phyloP scores from a whole-genome alignment of 64 coral and sea anemone species.

The Pocillopora verrucosa region DNA sequence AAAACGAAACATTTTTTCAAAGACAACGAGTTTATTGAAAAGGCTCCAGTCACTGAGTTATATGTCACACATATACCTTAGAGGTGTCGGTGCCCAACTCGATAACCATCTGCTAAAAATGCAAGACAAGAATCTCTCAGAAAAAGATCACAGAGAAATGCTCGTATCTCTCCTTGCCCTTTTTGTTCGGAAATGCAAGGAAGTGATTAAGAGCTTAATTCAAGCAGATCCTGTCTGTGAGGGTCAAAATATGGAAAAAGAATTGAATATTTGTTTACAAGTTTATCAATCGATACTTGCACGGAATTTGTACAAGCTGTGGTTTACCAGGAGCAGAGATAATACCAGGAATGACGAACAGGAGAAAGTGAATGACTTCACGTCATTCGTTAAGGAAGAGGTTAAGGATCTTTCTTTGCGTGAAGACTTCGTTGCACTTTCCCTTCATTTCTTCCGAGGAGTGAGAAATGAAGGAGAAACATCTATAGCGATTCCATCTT shows the following conservation, averaged over 20 bases:
- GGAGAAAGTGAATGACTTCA: slow-evolving; percentile 17
- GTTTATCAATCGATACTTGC: slow-evolving; percentile 72
- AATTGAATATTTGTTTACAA: slow-evolving; percentile 33
- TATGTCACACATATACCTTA: slow-evolving; percentile 30
- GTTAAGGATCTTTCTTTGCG: not conserved
- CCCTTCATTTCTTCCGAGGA: slow-evolving; percentile 13
- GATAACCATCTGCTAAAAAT: slow-evolving; percentile 11
- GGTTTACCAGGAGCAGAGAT: slow-evolving; percentile 11
- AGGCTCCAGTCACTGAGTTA: slow-evolving; percentile 62
- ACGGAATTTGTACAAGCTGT: slow-evolving; percentile 64
- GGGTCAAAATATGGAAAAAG: slow-evolving; percentile 4
- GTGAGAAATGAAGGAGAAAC: slow-evolving; percentile 16
- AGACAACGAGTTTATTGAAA: slow-evolving; percentile 22
- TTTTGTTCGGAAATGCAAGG: slow-evolving; percentile 57
- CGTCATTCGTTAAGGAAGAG: slow-evolving; percentile 48
- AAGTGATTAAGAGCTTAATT: slow-evolving; percentile 16
- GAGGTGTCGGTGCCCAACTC: slow-evolving; percentile 25
- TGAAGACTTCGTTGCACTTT: slow-evolving; percentile 41
- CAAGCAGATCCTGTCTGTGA: not conserved
- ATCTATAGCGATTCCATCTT: slow-evolving; percentile 35
- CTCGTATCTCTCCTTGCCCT: slow-evolving; percentile 8
- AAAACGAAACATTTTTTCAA: slow-evolving; percentile 51
- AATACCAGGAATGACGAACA: not conserved
- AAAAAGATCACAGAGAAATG: slow-evolving; percentile 18
- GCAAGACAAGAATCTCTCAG: slow-evolving; percentile 43